phyloP scores from a whole-genome alignment of 2,888 invertebrate species.

The Phlogophora meticulosa region DNA sequence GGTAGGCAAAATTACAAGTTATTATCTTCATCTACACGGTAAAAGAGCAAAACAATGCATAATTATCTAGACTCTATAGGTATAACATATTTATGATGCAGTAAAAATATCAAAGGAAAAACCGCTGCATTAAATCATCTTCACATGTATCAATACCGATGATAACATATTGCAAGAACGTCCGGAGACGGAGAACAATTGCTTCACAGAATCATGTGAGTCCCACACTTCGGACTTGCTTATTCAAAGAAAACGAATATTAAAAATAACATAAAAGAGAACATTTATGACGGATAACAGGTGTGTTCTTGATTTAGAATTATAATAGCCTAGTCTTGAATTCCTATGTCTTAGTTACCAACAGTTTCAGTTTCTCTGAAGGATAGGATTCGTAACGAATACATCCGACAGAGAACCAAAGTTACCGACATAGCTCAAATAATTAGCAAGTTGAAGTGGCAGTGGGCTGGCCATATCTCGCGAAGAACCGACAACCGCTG shows the following conservation, averaged over 20 bases:
- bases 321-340: slow-evolving; percentile 19
- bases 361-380: too few relatives aligned
- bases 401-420: too few relatives aligned
- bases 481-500: too few relatives aligned
- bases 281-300: slow-evolving; percentile 41
- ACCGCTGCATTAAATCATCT: slow-evolving; percentile 30
- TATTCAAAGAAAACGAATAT: slow-evolving; percentile 31
- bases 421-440: too few relatives aligned
- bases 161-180: slow-evolving; percentile 47
- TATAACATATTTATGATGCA: slow-evolving; percentile 4
- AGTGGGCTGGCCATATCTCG: too few relatives aligned
- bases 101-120: slow-evolving; percentile 10
- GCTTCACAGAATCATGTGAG: slow-evolving; percentile 41
- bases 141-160: slow-evolving; percentile 27
- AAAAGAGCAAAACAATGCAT: background rate
- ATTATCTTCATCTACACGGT: background rate
- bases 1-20: background rate
- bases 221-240: slow-evolving; percentile 22
- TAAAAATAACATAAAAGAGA: slow-evolving; percentile 35
- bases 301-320: slow-evolving; percentile 47
- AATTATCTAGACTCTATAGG: background rate
- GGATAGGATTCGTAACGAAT: too few relatives aligned
- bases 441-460: too few relatives aligned
- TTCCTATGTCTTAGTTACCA: background rate
- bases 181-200: slow-evolving; percentile 44